Base-by-base conservation (phyloP, 1,140 invertebrate genomes). In the Lordiphosa mommai region DNA sequence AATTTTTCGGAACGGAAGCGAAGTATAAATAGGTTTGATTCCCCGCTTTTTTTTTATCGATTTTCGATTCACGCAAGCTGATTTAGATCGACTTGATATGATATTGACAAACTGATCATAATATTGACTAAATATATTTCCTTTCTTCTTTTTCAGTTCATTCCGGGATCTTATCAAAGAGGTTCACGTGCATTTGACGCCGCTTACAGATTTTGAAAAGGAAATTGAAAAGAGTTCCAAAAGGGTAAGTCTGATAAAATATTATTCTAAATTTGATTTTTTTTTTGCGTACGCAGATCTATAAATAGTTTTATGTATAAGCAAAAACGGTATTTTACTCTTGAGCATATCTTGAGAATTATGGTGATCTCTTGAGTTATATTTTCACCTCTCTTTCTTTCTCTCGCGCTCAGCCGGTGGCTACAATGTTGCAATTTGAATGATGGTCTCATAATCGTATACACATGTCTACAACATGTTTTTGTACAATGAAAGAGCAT, bases 181-280 rank as follows among this genome's bases (percentile, higher is more conserved):
- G 57, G 72, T 88, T 27, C 82, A 84, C 23, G 88, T 89, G 4
- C 67, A 87, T 3, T 48, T 89, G 34, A 88, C 88, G 12, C 79
- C 88, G 10, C 49, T 88, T 37, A 73, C 86, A 5, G 87, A 89
- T 51, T 87, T 87, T 56, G 87, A 88, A 30, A 85, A 82, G 58
- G 87, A 88, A 79, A 87, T 86, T 32, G 87, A 88, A 52, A 88
- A 87, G 46, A 85, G 71, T 52, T 85, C 87, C 4, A 88, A 88
- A 27, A 72, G 82, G 74, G 87, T 88, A 55, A 86, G 86, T 87
- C 3, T 10, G n/a, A n/a, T 30, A 27, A 27, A 6, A 7, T 2
- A 7, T 41, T 43, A 10, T 6, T 30, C 0, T 10, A 57, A 23
- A 34, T 3, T 36, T 38, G 66, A 43, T 51, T 61, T 70, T 52